Evolutionary conservation across 92 coral and sea anemone genomes (phyloP).

Genomic region (Epizoanthus ramosus): DNA sequence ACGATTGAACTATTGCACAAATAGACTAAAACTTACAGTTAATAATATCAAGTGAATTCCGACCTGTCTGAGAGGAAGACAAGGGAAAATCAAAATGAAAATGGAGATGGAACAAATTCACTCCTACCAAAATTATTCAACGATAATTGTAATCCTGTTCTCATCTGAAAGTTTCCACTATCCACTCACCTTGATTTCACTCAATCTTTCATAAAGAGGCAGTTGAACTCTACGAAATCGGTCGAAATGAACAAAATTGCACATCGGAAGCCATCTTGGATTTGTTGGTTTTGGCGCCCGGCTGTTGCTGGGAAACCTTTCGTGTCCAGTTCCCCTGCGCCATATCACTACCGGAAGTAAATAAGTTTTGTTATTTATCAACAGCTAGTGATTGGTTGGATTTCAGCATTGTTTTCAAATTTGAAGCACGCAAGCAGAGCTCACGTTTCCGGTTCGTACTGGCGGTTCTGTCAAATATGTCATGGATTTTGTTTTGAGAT

Average conservation of each 20-base stretch:
- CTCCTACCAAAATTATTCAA: no score
- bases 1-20: no score
- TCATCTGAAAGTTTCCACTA: no score
- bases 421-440: conserved; percentile 15
- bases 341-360: conserved; percentile 13
- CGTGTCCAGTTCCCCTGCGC: conserved; percentile 18
- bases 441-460: conserved; percentile 29
- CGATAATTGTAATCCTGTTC: no score
- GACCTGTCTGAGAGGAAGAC: no score
- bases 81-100: no score
- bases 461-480: conserved; percentile 28
- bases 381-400: conserved; percentile 8
- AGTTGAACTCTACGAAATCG: background rate
- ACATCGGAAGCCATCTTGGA: conserved; percentile 38
- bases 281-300: conserved; percentile 42
- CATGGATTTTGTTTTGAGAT: background rate
- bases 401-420: conserved; percentile 17
- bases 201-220: background rate
- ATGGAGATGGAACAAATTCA: no score
- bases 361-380: background rate
- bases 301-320: conserved; percentile 47
- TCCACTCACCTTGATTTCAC: background rate
- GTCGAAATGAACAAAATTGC: background rate
- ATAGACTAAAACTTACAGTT: no score
- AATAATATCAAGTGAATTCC: no score